Conservation (phyloP, 2,113 vertebrate genomes). For the Larimichthys polyactis region DNA sequence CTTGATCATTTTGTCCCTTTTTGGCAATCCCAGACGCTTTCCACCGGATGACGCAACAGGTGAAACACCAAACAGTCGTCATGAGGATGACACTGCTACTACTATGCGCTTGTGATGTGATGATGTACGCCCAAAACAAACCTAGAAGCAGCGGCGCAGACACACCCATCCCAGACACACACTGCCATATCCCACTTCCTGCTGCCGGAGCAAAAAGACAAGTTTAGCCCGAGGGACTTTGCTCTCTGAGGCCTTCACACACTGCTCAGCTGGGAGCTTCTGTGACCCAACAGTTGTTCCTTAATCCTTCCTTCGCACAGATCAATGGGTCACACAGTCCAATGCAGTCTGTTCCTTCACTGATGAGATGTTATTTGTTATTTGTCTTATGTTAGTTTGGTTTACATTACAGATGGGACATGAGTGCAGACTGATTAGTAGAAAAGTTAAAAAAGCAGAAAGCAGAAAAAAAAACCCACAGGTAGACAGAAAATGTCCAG, state of each 20-base stretch:
- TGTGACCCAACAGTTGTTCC: conserved; percentile 55
- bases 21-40: conserved; percentile 11
- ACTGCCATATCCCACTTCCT: conserved; percentile 60
- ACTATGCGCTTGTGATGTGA: conserved; percentile 18
- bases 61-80: conserved; percentile 25
- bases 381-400: background rate
- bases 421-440: background rate
- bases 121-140: conserved; percentile 38
- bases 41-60: conserved; percentile 57
- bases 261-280: conserved; percentile 62
- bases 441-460: background rate
- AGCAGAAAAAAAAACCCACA: conserved; percentile 14
- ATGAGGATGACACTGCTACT: conserved; percentile 25
- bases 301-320: conserved; percentile 55
- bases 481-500: conserved; percentile 28
- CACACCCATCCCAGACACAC: conserved; percentile 63
- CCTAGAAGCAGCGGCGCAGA: conserved; percentile 37
- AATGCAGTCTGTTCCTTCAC: background rate
- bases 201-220: conserved; percentile 47
- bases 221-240: conserved; percentile 66
- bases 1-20: background rate
- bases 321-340: conserved; percentile 57
- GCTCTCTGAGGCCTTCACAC: conserved; percentile 49
- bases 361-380: background rate
- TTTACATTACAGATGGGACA: background rate